A percentile compares a stretch with the other conserved stretches of the same genome.
These are phyloP conservation scores for Myripristis jacobus DNA, from an alignment of 2,797 vertebrate genomes.

Conservation along the genomic window DNA sequence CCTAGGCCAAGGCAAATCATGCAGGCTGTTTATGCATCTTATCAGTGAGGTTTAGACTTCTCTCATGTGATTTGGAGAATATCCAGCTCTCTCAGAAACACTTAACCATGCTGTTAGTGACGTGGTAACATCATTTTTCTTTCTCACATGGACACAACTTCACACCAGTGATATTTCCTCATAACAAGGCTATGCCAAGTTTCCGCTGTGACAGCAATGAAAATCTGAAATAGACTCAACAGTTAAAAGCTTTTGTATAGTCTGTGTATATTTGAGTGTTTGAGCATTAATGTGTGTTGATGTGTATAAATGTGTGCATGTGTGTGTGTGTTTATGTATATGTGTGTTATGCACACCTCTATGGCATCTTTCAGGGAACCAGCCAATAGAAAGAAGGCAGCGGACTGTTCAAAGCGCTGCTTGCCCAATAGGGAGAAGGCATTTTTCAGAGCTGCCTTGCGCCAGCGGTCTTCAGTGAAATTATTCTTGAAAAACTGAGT, in stretches of 20 bases:
- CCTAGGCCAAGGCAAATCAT: constrained; percentile 65
- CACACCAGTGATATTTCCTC: constrained; percentile 18
- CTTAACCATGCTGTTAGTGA: constrained; percentile 21
- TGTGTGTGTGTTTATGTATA: background rate
- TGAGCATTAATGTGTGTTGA: background rate
- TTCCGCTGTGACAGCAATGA: constrained; percentile 29
- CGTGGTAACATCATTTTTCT: constrained; percentile 11
- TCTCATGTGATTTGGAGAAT: constrained; percentile 42
- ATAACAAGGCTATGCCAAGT: constrained; percentile 25
- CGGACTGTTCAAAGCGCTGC: constrained; percentile 98
- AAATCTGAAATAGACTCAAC: constrained; percentile 32
- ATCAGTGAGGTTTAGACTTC: constrained; percentile 70
- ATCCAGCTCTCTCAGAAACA: constrained; percentile 30
- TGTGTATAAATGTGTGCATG: background rate
- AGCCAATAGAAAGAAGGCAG: constrained; percentile 97
- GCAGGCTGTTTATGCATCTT: constrained; percentile 44
- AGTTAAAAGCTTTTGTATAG: constrained; percentile 4
- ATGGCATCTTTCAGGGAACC: constrained; percentile 98
- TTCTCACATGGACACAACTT: constrained; percentile 14
- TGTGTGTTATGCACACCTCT: constrained; percentile 84
- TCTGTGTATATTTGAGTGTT: constrained; percentile 19
- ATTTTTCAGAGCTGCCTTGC: constrained; percentile 97
- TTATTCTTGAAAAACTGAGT: constrained; percentile 98
- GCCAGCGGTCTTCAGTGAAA: constrained; percentile 96
- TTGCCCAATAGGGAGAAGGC: constrained; percentile 98